Base-by-base conservation (phyloP, 2,888 invertebrate genomes). In the Eueremaeus valkanovi region DNA sequence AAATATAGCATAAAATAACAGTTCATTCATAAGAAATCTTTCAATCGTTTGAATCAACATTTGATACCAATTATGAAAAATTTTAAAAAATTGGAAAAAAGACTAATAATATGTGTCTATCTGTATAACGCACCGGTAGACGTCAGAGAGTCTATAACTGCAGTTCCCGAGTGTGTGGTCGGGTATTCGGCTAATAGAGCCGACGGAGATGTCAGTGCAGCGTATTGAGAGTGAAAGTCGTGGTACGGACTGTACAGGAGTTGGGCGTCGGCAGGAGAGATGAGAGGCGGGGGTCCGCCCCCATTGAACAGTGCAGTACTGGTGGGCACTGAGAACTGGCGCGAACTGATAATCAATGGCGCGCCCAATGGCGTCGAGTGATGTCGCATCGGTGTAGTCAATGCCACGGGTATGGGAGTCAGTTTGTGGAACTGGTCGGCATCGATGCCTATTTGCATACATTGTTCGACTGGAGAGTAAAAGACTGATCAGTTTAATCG, bases 341-440 rank as follows among this genome's bases (percentile, higher is more conserved):
- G 88, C 76, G 93, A 93, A 61, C 94, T 93, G 78, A 96, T 88
- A 81, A 97, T 95, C 82, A 96, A 87, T 2, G 95, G 96, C 0
- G 95, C 94, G 36, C 96, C 93, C 77, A 94, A 84, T 0, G 95
- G 94, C 13, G 92, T 90, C 45, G 76, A 66, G 66, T 49, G 61
- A 45, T 51, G 73, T 79, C 91, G 77, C 68, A 79, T 74, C 49
- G 68, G 77, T 24, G 76, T 78, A n/a, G 79, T 76, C 55, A 78
- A 33, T 36, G 78, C 73, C 63, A 78, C 75, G 21, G 78, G 79
- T 21, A 78, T 76, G 40, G 36, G 68, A 16, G 79, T 77, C 29
- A 80, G 61, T 24, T 78, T 76, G 33, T 78, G 72, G 18, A 79
- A 75, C 40, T 78, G 76, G 51, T 79, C 79, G 29, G 78, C 74